phyloP scores from a whole-genome alignment of 2,888 invertebrate species.

The Heteropelma amictum region DNA sequence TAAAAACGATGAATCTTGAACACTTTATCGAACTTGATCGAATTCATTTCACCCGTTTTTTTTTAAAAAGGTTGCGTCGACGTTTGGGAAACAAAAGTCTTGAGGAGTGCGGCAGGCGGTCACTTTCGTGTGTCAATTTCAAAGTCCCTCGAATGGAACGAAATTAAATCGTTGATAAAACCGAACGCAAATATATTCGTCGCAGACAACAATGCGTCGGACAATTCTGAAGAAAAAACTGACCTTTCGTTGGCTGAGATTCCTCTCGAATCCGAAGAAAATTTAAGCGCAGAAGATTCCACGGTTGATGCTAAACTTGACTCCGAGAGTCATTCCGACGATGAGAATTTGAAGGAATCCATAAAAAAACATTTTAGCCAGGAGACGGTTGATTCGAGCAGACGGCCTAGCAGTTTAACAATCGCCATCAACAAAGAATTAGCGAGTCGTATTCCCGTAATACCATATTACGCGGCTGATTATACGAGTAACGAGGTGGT shows the following conservation, averaged over 20 bases:
- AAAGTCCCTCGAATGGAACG: conserved; percentile 83
- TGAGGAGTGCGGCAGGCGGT: conserved; percentile 90
- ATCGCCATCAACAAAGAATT: conserved; percentile 47
- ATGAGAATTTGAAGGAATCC: background rate
- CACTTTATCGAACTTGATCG: background rate
- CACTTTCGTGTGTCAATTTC: conserved; percentile 89
- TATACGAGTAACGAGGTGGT: conserved; percentile 80
- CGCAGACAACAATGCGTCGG: conserved; percentile 82
- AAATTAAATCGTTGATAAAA: conserved; percentile 79
- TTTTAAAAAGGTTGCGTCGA: conserved; percentile 92
- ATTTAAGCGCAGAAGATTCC: background rate
- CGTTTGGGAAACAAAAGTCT: conserved; percentile 93
- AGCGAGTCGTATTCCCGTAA: conserved; percentile 78
- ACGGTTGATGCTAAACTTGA: conserved; percentile 2
- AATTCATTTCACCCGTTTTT: conserved; percentile 42
- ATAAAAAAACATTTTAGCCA: too few relatives aligned
- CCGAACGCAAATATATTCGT: conserved; percentile 81
- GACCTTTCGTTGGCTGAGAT: background rate
- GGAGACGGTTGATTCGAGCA: background rate
- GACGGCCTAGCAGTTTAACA: background rate
- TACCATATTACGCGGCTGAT: conserved; percentile 83
- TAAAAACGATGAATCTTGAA: conserved; percentile 36
- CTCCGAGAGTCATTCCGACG: background rate
- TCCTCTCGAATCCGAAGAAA: background rate
- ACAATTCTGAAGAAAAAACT: background rate